phyloP scores from a whole-genome alignment of 2,888 invertebrate species.

The Apodemia hepburni region DNA sequence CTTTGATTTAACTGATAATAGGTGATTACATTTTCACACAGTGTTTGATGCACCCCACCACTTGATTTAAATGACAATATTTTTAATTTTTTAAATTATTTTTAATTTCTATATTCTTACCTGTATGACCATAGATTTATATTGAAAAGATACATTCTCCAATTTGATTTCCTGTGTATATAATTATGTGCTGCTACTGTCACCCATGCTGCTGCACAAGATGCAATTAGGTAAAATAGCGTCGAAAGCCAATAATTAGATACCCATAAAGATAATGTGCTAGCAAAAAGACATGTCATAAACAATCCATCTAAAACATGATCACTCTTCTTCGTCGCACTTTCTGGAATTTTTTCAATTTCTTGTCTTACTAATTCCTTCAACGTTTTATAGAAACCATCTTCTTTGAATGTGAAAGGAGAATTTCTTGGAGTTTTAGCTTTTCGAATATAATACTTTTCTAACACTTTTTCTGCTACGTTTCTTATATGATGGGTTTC shows the following conservation, averaged over 20 bases:
- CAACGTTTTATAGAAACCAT: constrained; percentile 87
- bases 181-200: constrained; percentile 86
- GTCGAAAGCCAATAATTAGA: constrained; percentile 41
- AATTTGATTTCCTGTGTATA: constrained; percentile 87
- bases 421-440: constrained; percentile 83
- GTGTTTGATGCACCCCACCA: no score
- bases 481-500: constrained; percentile 85
- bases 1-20: no score
- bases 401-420: constrained; percentile 85
- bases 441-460: constrained; percentile 81
- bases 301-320: constrained; percentile 57
- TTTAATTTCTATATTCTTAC: constrained; percentile 44
- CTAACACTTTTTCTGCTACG: constrained; percentile 78
- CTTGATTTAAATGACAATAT: no score
- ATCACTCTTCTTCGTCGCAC: constrained; percentile 48
- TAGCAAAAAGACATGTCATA: constrained; percentile 44
- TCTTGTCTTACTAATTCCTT: constrained; percentile 80
- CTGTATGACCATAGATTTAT: constrained; percentile 83
- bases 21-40: no score
- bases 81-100: no score
- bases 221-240: constrained; percentile 68
- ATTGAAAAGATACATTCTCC: constrained; percentile 89
- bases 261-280: constrained; percentile 43
- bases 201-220: constrained; percentile 64
- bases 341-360: constrained; percentile 72